phyloP scores from a whole-genome alignment of 2,113 vertebrate genomes.

The Mus pahari region DNA sequence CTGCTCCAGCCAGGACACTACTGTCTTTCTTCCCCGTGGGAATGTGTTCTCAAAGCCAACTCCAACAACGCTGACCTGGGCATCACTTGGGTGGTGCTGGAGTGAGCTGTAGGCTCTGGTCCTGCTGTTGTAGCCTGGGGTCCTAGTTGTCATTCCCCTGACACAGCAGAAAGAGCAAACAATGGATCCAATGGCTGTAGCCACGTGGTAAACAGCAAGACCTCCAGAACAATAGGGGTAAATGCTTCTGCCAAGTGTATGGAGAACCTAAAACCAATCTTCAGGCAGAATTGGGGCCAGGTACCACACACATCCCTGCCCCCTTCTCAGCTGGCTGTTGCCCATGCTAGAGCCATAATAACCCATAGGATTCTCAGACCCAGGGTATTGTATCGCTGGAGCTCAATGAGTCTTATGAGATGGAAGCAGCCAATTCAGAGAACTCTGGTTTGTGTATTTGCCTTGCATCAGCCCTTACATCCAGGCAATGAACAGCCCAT shows the following conservation, averaged over 20 bases:
- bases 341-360: neutral
- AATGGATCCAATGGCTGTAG: neutral
- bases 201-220: neutral
- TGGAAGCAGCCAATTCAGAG: neutral
- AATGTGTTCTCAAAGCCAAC: neutral
- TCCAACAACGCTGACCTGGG: neutral
- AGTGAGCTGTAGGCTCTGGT: neutral
- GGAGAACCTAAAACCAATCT: neutral
- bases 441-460: accelerated
- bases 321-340: accelerated
- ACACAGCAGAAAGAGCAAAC: neutral
- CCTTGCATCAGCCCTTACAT: neutral
- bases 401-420: neutral
- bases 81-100: neutral
- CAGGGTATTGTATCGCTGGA: neutral
- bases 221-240: neutral
- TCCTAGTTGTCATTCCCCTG: neutral
- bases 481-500: neutral
- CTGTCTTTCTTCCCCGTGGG: neutral
- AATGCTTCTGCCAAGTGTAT: neutral
- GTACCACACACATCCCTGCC: no score
- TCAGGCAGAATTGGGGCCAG: neutral
- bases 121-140: no score
- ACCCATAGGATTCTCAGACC: neutral
- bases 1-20: neutral